Evolutionary conservation across 2,797 vertebrate genomes (phyloP).

Genomic region (Orestias chungarensis): DNA sequence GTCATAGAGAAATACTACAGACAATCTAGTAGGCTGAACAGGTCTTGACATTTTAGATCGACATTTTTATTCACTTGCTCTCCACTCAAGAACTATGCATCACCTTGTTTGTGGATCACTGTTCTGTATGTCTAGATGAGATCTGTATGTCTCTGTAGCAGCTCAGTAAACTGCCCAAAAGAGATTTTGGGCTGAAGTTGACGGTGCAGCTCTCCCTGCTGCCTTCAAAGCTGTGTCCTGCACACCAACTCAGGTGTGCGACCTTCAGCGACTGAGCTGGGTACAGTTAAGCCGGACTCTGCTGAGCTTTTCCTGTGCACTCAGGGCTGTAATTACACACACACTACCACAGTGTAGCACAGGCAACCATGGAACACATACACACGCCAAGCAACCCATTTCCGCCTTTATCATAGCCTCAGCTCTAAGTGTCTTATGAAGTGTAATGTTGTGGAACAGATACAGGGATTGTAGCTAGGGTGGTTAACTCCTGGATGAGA

Average conservation of each 20-base stretch:
- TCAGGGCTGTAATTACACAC: conserved; percentile 78
- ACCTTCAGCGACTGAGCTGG: conserved; percentile 70
- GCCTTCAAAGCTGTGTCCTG: conserved; percentile 33
- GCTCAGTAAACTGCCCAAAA: conserved; percentile 53
- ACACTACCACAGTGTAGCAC: conserved; percentile 57
- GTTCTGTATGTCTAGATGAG: background rate
- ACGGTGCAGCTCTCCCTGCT: conserved; percentile 35
- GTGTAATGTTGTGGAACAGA: conserved; percentile 81
- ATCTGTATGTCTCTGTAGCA: conserved; percentile 38
- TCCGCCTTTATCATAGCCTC: conserved; percentile 75
- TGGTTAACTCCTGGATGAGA: conserved; percentile 81
- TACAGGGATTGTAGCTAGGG: conserved; percentile 75
- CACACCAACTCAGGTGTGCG: conserved; percentile 65
- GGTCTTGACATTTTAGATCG: background rate
- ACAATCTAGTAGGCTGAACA: background rate
- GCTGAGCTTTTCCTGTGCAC: conserved; percentile 66
- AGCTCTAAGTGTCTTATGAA: conserved; percentile 79
- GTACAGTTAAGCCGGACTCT: conserved; percentile 56
- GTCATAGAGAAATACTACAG: background rate
- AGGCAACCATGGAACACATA: conserved; percentile 46
- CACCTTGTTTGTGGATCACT: background rate
- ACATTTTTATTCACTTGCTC: background rate
- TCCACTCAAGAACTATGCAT: background rate
- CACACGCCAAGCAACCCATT: conserved; percentile 54
- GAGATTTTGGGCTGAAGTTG: conserved; percentile 34